Percentiles rank a stretch among this genome's conserved stretches.
Conservation (phyloP, 2,888 invertebrate genomes). For the Acheta domesticus region DNA sequence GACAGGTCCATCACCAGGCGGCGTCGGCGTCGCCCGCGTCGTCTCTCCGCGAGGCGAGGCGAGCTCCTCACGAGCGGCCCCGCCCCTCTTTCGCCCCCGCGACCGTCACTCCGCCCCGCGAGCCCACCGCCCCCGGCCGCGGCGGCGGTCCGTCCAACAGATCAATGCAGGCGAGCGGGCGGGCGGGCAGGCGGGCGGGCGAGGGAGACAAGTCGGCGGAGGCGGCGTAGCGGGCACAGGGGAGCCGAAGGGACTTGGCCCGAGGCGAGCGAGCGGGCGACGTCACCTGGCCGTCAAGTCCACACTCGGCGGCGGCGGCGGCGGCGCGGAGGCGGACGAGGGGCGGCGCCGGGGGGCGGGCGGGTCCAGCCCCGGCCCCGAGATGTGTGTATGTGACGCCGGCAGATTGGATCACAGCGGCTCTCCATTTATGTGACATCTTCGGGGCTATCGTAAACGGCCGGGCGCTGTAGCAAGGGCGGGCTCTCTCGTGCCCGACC, state of each 20-base stretch:
- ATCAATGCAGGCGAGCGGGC: conserved; percentile 46
- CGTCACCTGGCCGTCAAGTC: conserved; percentile 34
- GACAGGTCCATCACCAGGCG: conserved; percentile 24
- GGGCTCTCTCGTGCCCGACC: neutral
- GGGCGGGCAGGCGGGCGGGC: conserved; percentile 43
- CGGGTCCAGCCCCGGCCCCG: neutral
- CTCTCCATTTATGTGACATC: conserved; percentile 31
- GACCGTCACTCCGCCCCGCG: conserved; percentile 36
- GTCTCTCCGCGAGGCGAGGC: too few species aligned
- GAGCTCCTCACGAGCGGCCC: conserved; percentile 37
- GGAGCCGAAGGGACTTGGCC: conserved; percentile 37
- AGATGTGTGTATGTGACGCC: conserved; percentile 30
- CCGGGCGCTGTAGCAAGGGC: neutral
- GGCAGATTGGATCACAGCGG: conserved; percentile 29
- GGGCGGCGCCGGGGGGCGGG: neutral
- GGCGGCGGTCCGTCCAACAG: conserved; percentile 40
- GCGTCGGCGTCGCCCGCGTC: conserved; percentile 24
- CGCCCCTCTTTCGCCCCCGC: conserved; percentile 27
- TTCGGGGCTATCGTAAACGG: conserved; percentile 27
- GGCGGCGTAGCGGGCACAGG: conserved; percentile 35
- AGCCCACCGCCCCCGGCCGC: conserved; percentile 48
- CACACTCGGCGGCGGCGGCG: conserved; percentile 1
- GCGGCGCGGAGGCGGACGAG: neutral
- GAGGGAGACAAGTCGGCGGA: conserved; percentile 40
- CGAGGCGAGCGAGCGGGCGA: conserved; percentile 31